Conservation (phyloP, 2,888 invertebrate species). For the Drosophila merina region DNA sequence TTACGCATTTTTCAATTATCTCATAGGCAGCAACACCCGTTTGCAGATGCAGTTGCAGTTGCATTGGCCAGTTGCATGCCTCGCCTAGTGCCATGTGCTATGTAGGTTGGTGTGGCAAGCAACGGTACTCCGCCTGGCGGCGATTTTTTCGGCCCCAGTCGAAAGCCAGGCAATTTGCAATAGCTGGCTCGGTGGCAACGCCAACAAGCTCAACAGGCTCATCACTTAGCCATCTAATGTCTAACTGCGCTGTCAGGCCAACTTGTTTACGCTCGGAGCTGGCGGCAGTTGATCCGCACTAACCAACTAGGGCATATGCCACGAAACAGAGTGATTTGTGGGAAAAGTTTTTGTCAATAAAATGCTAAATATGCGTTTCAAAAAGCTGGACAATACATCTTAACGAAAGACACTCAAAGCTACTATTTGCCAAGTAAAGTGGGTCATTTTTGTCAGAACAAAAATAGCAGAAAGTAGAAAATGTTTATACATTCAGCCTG, state of each 20-base stretch:
- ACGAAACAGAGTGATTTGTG: neutral
- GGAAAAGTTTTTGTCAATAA: neutral
- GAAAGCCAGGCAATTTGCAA: constrained; percentile 60
- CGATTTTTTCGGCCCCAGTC: constrained; percentile 53
- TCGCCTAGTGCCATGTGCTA: constrained; percentile 60
- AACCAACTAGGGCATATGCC: constrained; percentile 11
- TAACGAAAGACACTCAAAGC: neutral
- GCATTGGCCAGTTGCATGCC: constrained; percentile 50
- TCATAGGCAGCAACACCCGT: constrained; percentile 24
- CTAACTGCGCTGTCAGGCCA: constrained; percentile 73
- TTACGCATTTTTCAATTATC: constrained; percentile 67
- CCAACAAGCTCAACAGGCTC: constrained; percentile 55
- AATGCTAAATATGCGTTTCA: neutral
- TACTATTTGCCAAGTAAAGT: neutral
- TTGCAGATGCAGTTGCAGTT: constrained; percentile 71
- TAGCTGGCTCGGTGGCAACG: constrained; percentile 45
- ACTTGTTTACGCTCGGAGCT: constrained; percentile 68
- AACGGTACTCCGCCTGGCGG: constrained; percentile 64
- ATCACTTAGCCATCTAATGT: constrained; percentile 74
- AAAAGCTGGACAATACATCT: no score
- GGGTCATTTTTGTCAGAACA: neutral
- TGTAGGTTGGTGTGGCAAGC: constrained; percentile 78
- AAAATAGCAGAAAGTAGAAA: neutral
- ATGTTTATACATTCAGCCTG: neutral
- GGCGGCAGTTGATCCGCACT: constrained; percentile 12